phyloP scores from a whole-genome alignment of 30 jellyfish, hydroid and myxozoan genomes.

The Hydractinia echinata region DNA sequence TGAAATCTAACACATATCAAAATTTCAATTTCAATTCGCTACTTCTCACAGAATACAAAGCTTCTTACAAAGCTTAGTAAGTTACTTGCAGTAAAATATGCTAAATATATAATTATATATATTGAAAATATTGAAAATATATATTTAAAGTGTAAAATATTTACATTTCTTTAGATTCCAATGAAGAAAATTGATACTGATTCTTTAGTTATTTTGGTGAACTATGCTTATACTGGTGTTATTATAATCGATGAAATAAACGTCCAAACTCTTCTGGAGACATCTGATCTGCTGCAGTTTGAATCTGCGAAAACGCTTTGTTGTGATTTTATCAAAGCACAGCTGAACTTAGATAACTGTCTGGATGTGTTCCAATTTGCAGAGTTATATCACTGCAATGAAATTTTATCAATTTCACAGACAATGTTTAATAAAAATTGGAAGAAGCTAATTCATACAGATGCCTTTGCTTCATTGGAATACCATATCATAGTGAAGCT shows the following conservation, averaged over 20 bases:
- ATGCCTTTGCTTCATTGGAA: conserved; percentile 30
- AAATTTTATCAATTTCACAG: conserved; percentile 26
- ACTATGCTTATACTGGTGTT: conserved; percentile 69
- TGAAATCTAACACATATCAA: too few species aligned
- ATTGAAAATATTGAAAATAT: background rate
- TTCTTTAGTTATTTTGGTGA: conserved; percentile 43
- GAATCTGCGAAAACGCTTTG: conserved; percentile 48
- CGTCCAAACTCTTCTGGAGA: conserved; percentile 61
- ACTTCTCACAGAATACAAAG: too few species aligned
- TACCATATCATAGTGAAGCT: conserved; percentile 22
- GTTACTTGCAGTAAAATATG: too few species aligned
- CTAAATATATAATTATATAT: background rate
- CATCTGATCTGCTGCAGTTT: conserved; percentile 85
- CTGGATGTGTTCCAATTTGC: conserved; percentile 64
- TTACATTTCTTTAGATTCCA: conserved; percentile 41
- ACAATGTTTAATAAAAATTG: conserved; percentile 44
- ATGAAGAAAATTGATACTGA: conserved; percentile 52
- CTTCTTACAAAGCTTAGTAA: too few species aligned
- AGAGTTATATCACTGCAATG: conserved; percentile 33
- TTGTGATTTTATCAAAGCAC: conserved; percentile 44
- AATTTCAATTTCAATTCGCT: too few species aligned
- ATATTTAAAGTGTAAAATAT: background rate
- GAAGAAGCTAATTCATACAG: conserved; percentile 26
- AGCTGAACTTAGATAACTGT: conserved; percentile 57
- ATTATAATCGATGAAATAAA: conserved; percentile 36